Percentiles rank a stretch among this genome's conserved stretches.
Conservation (phyloP, 2,797 vertebrate species). For the Sebastes aleutianus region DNA sequence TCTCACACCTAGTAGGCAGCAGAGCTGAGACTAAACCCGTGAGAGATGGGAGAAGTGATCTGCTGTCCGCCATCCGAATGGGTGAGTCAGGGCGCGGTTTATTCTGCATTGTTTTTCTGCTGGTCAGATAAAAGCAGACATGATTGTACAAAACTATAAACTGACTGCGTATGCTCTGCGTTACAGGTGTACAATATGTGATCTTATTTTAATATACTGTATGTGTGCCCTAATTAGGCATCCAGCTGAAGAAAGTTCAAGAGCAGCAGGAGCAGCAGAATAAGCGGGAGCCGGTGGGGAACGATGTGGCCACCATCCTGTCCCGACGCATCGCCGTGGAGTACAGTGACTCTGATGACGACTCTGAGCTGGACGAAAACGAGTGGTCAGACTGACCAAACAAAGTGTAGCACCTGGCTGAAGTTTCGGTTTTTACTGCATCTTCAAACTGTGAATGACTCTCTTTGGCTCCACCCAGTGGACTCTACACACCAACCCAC, state of each 20-base stretch:
- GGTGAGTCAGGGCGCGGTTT: constrained; percentile 69
- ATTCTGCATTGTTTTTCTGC: not conserved
- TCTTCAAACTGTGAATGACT: not conserved
- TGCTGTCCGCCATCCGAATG: constrained; percentile 90
- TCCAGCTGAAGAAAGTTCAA: constrained; percentile 95
- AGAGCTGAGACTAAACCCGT: constrained; percentile 77
- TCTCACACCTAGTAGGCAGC: constrained; percentile 44
- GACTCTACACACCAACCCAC: not conserved
- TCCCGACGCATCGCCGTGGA: constrained; percentile 96
- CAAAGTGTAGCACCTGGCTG: not conserved
- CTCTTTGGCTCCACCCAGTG: constrained; percentile 40
- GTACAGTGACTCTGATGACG: constrained; percentile 94
- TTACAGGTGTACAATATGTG: not conserved
- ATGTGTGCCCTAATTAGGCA: constrained; percentile 79
- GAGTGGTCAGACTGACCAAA: constrained; percentile 91
- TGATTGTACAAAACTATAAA: not conserved
- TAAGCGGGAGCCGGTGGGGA: constrained; percentile 90
- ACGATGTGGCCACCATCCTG: constrained; percentile 94
- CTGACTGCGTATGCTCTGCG: not conserved
- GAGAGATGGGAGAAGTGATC: constrained; percentile 86
- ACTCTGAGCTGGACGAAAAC: constrained; percentile 93
- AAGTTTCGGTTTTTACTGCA: not conserved
- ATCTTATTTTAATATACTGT: not conserved
- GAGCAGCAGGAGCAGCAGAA: constrained; percentile 94
- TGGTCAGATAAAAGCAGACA: not conserved